Percentiles rank a stretch among this genome's conserved stretches.
These are phyloP conservation scores for Egretta garzetta DNA, from an alignment of 2,113 vertebrate species.

Conservation along the genomic window DNA sequence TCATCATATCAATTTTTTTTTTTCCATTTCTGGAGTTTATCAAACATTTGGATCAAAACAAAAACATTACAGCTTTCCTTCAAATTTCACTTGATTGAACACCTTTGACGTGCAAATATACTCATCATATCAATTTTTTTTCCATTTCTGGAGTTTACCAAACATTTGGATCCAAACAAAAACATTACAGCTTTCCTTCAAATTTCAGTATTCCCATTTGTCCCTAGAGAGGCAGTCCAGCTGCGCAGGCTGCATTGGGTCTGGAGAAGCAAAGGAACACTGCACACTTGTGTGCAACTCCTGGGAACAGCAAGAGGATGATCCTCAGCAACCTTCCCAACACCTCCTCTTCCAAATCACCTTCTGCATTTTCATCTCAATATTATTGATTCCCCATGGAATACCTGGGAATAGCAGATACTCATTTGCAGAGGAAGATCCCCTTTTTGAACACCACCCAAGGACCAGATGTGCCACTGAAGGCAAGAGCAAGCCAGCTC, in stretches of 20 bases:
- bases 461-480: not conserved
- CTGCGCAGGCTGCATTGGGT: not conserved
- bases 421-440: not conserved
- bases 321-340: not conserved
- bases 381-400: no score
- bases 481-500: not conserved
- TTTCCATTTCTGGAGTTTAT: no score
- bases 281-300: accelerated
- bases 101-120: not conserved
- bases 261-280: not conserved
- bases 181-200: not conserved
- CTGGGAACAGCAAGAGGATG: not conserved
- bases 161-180: not conserved
- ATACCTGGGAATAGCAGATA: not conserved
- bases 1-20: no score
- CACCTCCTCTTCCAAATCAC: not conserved
- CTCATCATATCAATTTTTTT: no score
- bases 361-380: not conserved
- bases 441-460: no score
- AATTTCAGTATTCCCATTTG: no score
- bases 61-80: not conserved
- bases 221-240: not conserved
- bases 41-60: not conserved
- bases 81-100: not conserved
- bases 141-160: no score